Evolutionary conservation across 2,888 invertebrate species (phyloP), one percentile per base, ranked within the genome.

Genomic region (Drosophila infuscata): DNA sequence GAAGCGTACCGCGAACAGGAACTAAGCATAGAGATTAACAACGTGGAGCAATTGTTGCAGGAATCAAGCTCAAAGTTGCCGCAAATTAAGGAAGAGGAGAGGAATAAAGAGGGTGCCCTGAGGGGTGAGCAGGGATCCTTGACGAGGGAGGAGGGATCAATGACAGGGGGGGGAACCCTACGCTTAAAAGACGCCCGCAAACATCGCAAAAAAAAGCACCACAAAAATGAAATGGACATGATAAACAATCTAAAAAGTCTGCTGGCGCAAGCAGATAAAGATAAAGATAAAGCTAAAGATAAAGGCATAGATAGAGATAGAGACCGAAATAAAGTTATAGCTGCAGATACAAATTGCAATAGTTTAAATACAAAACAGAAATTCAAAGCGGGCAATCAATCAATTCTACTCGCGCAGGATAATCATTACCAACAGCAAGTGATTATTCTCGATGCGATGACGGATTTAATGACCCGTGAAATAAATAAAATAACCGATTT

Each of bases 1-100:
- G 97, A 97, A 93, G 97, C 97, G 48, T 97, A 97, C 92, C 94
- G 97, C 61, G 97, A 97, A 80, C 97, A 97, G 90, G 88, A 82
- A 60, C 36, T 92, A 36, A 82, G 79, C 9, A 60, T 87, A 0
- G 91, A 91, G 54, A 86, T 92, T 25, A 77, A 79, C 4, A 84
- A 81, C 17, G 66, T 88, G 43, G 92, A 92, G 30, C 79, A 79
- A 2, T 63, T 89, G 20, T 62, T 91, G 12, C 82, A 89, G 30
- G 82, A 89, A 41, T 80, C 83, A 25, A 25, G 46, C 25, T 8
- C 0, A 81, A 88, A 36, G 64, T 69, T 20, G 43, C 81, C 36
- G 54, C 36, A 25, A 15, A 46, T 46, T 3, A 46, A 46, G 25
- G 25, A 25, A 15, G 46, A 46, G 15, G 25, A 15, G 12, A 46